Base-by-base conservation (phyloP, 2,888 invertebrate species). In the Agonopterix arenella region DNA sequence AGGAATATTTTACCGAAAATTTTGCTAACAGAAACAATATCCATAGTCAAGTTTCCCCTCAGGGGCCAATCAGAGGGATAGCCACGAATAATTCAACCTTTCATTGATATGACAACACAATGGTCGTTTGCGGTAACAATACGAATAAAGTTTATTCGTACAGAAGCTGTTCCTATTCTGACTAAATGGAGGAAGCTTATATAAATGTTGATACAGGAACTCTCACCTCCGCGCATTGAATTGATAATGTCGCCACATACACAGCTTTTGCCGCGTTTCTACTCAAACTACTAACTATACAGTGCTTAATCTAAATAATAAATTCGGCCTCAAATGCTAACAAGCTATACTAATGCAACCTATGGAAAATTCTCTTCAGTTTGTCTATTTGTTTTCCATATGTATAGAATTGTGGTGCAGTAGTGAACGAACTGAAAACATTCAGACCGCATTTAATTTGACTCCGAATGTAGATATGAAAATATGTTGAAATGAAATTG, bases 361-460 rank as follows among this genome's bases (percentile, higher is more conserved):
- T 28, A 28, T 28, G 28, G 28, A 28, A 28, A 28, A 28, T 28
- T 28, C 28, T 28, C 28, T 28, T 28, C 28, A 28, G 28, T 28
- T 28, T 28, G 28, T 28, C 28, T 28, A 28, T 28, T 28, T 28
- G 28, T 28, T 28, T 28, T 28, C 28, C 28, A 28, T 28, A 28
- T 28, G 28, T 28, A 28, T 5, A 28, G 28, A 28, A 53, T 53
- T 50, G 52, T 46, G 52, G 52, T 51, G 45, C 44, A 47, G 36
- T 41, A 47, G 44, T 44, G 47, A 55, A 52, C 49, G 48, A 51
- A 52, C 46, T 51, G 48, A 56, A 49, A 58, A 56, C 49, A 54
- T 52, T 42, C 48, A 38, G 50, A 56, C 57, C 57, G 48, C 57
- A 54, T 56, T 54, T 53, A 55, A 57, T 60, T 57, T 50, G 45